Evolutionary conservation across 2,113 vertebrate genomes (phyloP).

Genomic region (Megalops atlanticus): DNA sequence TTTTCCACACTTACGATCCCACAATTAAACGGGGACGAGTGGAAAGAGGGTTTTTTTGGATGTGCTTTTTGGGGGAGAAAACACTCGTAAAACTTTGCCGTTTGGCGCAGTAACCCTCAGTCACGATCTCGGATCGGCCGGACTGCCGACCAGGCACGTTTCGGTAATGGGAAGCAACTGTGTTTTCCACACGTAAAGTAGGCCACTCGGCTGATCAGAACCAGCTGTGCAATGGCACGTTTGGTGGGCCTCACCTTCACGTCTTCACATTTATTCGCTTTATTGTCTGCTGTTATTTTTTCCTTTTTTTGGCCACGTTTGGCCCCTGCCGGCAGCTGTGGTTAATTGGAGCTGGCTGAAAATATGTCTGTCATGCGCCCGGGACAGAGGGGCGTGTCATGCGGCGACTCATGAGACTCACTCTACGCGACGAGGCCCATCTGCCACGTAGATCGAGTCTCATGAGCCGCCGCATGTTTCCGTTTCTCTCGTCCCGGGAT

Average conservation of each 20-base stretch:
- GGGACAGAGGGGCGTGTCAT: not conserved
- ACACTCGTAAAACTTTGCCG: too few species aligned
- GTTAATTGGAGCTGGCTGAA: not conserved
- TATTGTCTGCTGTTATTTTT: too few species aligned
- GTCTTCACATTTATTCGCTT: too few species aligned
- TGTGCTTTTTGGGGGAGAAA: not conserved
- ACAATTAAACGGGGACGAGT: not conserved
- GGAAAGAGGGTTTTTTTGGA: not conserved
- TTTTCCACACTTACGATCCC: too few species aligned
- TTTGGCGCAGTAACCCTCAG: too few species aligned
- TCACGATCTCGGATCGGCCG: too few species aligned
- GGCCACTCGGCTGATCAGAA: not conserved
- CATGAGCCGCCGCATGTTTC: conserved; percentile 2
- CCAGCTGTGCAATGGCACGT: not conserved
- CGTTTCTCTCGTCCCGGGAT: not conserved
- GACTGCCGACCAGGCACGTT: not conserved
- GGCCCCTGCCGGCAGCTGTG: not conserved
- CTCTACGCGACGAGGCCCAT: not conserved
- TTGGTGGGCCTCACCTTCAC: not conserved
- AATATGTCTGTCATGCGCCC: conserved; percentile 5
- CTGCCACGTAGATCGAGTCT: not conserved
- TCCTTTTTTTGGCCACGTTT: too few species aligned
- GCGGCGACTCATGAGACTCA: too few species aligned
- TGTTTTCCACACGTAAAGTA: not conserved
- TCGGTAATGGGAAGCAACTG: not conserved